Evolutionary conservation across 1,140 invertebrate genomes (phyloP).

Genomic region (Paracyclopina nana): DNA sequence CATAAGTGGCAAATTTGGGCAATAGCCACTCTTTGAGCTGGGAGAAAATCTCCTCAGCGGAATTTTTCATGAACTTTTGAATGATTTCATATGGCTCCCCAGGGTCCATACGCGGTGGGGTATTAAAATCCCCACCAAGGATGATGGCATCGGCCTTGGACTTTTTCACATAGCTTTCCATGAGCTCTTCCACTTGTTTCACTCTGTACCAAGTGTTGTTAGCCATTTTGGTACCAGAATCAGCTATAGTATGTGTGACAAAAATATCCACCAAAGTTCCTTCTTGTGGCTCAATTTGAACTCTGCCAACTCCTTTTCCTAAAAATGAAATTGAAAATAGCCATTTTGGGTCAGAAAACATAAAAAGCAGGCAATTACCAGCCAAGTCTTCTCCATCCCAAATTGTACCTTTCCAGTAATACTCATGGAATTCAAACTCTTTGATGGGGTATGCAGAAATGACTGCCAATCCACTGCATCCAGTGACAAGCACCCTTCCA

Average conservation of each 20-base stretch:
- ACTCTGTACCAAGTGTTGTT: not conserved
- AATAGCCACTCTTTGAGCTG: not conserved
- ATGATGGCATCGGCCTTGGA: constrained; percentile 7
- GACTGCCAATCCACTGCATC: not conserved
- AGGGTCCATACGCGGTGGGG: not conserved
- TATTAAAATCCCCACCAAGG: constrained; percentile 13
- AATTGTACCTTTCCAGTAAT: not conserved
- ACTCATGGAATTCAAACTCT: not conserved
- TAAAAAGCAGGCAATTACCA: too few relatives aligned
- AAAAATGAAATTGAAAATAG: too few relatives aligned
- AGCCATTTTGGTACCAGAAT: not conserved
- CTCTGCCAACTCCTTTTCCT: constrained; percentile 9
- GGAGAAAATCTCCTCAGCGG: not conserved
- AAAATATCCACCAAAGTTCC: constrained; percentile 5
- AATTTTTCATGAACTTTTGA: not conserved
- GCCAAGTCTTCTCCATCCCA: not conserved
- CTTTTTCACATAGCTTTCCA: constrained; percentile 4
- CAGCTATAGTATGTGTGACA: constrained; percentile 10
- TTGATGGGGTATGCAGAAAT: not conserved
- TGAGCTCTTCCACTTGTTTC: not conserved
- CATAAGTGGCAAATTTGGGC: not conserved
- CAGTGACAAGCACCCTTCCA: too few relatives aligned
- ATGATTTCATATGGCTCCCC: not conserved
- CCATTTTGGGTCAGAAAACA: too few relatives aligned
- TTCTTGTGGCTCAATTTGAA: not conserved